Conservation (phyloP, 1,140 invertebrate species). For the Mesaphorura yosii region DNA sequence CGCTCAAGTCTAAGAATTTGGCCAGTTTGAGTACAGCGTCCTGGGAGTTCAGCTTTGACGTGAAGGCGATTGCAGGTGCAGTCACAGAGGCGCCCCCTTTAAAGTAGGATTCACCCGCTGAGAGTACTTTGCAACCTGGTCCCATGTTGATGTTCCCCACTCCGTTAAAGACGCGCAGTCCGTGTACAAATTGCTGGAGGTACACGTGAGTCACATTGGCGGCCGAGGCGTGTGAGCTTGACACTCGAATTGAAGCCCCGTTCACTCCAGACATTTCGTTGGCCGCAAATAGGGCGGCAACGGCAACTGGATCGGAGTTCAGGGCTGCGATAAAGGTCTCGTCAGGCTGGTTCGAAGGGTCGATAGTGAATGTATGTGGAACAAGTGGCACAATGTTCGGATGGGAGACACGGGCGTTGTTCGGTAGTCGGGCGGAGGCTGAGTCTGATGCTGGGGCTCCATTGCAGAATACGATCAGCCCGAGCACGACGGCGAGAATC, state of each 20-base stretch:
- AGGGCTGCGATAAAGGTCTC: too few species aligned
- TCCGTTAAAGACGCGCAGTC: not conserved
- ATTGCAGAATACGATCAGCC: too few species aligned
- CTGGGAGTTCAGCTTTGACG: not conserved
- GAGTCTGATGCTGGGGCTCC: too few species aligned
- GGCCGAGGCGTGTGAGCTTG: not conserved
- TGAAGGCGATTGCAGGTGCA: not conserved
- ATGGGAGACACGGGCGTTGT: too few species aligned
- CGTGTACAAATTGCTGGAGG: constrained; percentile 3
- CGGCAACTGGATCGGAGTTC: too few species aligned
- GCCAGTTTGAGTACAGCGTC: not conserved
- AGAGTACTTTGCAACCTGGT: not conserved
- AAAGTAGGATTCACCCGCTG: not conserved
- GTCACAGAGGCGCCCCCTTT: not conserved
- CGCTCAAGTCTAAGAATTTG: not conserved
- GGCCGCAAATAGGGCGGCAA: too few species aligned
- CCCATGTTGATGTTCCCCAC: constrained; percentile 7
- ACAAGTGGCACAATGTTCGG: too few species aligned
- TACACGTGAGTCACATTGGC: constrained; percentile 6
- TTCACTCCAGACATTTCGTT: too few species aligned
- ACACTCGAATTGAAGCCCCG: not conserved
- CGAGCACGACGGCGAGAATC: too few species aligned
- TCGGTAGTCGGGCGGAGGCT: too few species aligned
- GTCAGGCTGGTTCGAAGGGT: too few species aligned
- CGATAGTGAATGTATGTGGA: too few species aligned